phyloP scores from a whole-genome alignment of 2,113 vertebrate genomes.

The Platysternon megacephalum region DNA sequence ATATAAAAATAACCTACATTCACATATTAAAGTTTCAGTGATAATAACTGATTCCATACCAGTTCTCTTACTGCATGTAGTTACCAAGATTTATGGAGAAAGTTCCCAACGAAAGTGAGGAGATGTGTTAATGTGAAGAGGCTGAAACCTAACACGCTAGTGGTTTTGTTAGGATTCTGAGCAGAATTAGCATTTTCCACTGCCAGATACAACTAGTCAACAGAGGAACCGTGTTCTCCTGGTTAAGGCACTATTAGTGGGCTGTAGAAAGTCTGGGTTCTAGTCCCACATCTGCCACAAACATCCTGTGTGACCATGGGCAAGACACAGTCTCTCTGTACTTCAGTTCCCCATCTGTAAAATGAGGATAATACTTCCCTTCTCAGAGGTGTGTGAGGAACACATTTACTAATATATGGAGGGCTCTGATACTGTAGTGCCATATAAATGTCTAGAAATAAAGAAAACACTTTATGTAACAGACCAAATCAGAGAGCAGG shows the following conservation, averaged over 20 bases:
- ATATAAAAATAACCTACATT: no score
- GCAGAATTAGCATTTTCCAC: no score
- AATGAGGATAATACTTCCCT: no score
- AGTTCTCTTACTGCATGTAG: background rate
- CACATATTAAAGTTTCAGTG: background rate
- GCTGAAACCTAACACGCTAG: background rate
- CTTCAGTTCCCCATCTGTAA: no score
- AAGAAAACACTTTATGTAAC: no score
- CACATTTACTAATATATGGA: no score
- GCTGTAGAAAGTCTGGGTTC: background rate
- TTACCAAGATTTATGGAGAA: background rate
- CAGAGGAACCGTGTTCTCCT: background rate
- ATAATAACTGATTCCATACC: background rate
- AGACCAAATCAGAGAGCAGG: no score
- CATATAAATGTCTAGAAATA: no score
- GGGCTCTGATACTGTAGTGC: no score
- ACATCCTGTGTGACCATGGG: background rate
- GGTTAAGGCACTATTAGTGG: background rate
- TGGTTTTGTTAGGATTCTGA: no score
- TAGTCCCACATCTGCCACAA: background rate
- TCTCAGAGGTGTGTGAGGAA: no score
- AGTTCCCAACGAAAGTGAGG: fast-evolving
- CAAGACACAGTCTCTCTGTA: background rate
- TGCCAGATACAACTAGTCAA: background rate
- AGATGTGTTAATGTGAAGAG: background rate